Evolutionary conservation across 23 tunicate genomes (phyloP), one percentile per base, ranked within the genome.

Genomic region (Halocynthia roretzi): DNA sequence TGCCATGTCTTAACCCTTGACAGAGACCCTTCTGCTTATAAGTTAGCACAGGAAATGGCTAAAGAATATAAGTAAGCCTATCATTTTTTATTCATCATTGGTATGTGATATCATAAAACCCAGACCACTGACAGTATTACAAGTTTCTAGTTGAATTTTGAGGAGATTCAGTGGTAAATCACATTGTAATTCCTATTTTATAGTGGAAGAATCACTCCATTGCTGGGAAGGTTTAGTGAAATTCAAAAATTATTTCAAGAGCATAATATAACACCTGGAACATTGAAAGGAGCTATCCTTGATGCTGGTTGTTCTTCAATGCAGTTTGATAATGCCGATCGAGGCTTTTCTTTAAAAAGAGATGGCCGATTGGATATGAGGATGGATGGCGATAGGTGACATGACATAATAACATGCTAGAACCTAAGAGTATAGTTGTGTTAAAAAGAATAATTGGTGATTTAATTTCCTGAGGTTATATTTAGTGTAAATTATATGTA

Each of bases 281-380:
- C 49, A 5, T 40, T 92, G 0, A 83, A 78, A 78, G 87, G 84
- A 7, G 87, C 77, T 22, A 7, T 92, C 7, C 64, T 92, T 6
- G 98, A 92, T 69, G 77, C 82, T 7, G 98, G 98, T 5, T 86
- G 98, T 80, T 92, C 98, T 7, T 92, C 98, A 0, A 92, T 92
- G 98, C 98, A 92, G 70, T 82, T 92, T 52, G 92, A 92, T 72
- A 67, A 76, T 8, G 69, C 82, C 7, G 67, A 53, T 7, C 72
- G 98, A 54, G 98, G 98, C 7, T 92, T 92, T 83, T 80, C 87
- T 6, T 54, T 92, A n/a, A 56, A 86, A 6, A 77, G 64, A 40
- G 92, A 86, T 78, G 98, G 98, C 8, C 98, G 92, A 11, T 67
- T 92, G 53, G 98, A 92, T 67, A 92, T 92, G 98, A 78, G 98